These are phyloP conservation scores for Trachythela sp. DNA, from an alignment of 64 coral and sea anemone genomes.

Conservation along the genomic window DNA sequence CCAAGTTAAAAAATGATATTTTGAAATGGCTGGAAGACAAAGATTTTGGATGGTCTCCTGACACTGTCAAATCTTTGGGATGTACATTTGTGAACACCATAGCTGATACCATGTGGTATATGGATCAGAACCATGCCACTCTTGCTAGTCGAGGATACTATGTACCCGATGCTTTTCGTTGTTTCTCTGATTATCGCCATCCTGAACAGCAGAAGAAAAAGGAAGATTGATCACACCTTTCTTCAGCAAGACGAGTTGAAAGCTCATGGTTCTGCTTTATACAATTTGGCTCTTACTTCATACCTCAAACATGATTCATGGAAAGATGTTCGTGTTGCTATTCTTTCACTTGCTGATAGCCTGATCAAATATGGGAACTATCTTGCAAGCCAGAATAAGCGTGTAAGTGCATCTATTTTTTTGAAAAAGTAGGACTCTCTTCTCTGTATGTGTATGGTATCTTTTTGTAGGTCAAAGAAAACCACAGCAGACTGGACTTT, in stretches of 20 bases:
- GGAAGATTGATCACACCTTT: constrained; percentile 34
- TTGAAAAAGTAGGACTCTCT: background rate
- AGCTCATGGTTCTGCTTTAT: constrained; percentile 27
- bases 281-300: constrained; percentile 40
- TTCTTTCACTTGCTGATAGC: constrained; percentile 56
- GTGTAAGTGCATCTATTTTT: constrained; percentile 50
- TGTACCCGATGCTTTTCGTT: constrained; percentile 13
- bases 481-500: constrained; percentile 39
- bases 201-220: constrained; percentile 36
- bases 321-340: constrained; percentile 33
- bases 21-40: constrained; percentile 25
- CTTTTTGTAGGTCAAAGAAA: constrained; percentile 42
- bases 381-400: constrained; percentile 55
- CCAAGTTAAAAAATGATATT: constrained; percentile 36
- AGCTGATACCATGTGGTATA: constrained; percentile 32
- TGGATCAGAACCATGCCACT: constrained; percentile 38
- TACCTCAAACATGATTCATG: constrained; percentile 40
- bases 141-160: background rate
- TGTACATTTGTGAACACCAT: constrained; percentile 37
- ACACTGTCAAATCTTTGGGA: constrained; percentile 30
- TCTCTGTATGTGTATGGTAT: background rate
- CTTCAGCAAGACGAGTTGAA: constrained; percentile 41
- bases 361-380: constrained; percentile 48
- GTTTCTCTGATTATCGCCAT: constrained; percentile 17
- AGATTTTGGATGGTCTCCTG: constrained; percentile 32